Conservation (phyloP, 2,888 invertebrate genomes). For the Barypeithes pellucidus region DNA sequence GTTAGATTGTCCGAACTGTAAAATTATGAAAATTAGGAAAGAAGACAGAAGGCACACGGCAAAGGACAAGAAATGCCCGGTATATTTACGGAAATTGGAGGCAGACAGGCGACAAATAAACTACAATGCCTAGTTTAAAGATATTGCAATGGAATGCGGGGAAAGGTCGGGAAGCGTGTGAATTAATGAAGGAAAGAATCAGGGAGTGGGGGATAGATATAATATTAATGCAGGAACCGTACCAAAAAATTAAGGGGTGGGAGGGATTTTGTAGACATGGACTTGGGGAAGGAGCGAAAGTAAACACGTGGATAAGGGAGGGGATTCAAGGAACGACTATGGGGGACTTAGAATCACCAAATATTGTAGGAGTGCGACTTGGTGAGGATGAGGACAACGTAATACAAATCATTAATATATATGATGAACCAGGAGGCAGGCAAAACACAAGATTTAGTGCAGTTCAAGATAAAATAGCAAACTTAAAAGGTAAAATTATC, state of each 20-base stretch:
- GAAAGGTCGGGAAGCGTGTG: neutral
- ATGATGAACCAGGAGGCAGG: constrained; percentile 41
- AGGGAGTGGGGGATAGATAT: neutral
- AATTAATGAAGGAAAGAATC: constrained; percentile 4
- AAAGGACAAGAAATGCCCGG: too few species aligned
- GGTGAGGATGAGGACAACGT: neutral
- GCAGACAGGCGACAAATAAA: too few species aligned
- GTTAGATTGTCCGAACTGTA: too few species aligned
- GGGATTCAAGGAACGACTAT: neutral
- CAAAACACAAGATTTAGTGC: constrained; percentile 20
- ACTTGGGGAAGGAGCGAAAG: neutral
- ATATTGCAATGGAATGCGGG: too few species aligned
- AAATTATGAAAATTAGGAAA: too few species aligned
- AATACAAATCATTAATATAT: neutral
- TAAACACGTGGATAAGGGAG: constrained; percentile 1
- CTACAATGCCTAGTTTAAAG: too few species aligned
- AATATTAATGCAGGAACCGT: constrained; percentile 8
- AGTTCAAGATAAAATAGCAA: neutral
- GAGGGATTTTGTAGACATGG: neutral
- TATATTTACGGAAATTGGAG: too few species aligned
- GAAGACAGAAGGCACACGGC: too few species aligned
- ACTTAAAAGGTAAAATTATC: constrained; percentile 6
- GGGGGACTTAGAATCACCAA: neutral
- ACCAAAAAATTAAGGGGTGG: neutral
- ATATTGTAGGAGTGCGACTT: neutral